These are phyloP conservation scores for Pollenia amentaria DNA, from an alignment of 2,888 invertebrate species.

Conservation along the genomic window DNA sequence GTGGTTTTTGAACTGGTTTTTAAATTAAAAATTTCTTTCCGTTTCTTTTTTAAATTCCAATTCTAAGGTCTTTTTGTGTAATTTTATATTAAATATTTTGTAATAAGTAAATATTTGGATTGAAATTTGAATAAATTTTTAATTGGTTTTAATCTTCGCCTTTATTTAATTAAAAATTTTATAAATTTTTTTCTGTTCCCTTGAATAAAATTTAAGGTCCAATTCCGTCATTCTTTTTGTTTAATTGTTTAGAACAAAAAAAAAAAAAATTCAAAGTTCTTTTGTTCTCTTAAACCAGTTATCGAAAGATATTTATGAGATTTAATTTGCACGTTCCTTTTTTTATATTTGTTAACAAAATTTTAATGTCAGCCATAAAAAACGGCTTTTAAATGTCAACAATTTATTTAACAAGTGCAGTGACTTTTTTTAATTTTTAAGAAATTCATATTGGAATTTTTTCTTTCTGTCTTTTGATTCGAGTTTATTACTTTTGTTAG, in stretches of 20 bases:
- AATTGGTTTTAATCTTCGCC: no score
- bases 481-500: slow-evolving; percentile 15
- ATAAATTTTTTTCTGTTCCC: neutral
- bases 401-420: slow-evolving; percentile 47
- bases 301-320: neutral
- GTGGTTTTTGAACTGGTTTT: neutral
- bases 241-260: slow-evolving; percentile 23
- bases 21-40: neutral
- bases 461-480: neutral
- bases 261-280: neutral
- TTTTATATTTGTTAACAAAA: slow-evolving; percentile 2
- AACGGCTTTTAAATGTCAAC: slow-evolving; percentile 46
- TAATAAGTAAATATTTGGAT: no score
- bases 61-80: neutral
- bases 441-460: neutral
- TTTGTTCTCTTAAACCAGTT: slow-evolving; percentile 39
- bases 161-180: no score
- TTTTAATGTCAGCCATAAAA: slow-evolving; percentile 34
- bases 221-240: neutral
- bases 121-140: no score
- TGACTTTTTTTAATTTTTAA: slow-evolving; percentile 37
- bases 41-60: neutral
- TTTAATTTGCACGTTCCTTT: neutral
- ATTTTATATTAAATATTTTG: no score
- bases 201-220: slow-evolving; percentile 16